These are phyloP conservation scores for Oceanodroma tethys DNA, from an alignment of 2,113 vertebrate species.

Conservation along the genomic window DNA sequence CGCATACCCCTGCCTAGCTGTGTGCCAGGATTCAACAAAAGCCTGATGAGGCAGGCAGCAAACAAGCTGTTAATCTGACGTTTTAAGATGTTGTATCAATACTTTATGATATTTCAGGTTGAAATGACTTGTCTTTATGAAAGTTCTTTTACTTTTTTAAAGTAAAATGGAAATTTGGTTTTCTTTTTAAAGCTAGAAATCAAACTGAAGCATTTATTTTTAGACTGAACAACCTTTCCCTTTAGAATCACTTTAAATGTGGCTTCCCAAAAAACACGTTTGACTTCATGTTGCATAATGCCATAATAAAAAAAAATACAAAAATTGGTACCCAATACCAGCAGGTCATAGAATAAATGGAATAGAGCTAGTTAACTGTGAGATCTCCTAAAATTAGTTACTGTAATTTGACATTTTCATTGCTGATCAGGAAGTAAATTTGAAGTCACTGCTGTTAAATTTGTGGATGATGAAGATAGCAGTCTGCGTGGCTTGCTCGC, in stretches of 20 bases:
- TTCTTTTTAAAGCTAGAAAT: constrained; percentile 38
- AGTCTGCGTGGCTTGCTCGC: not conserved
- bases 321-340: not conserved
- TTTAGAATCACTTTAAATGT: constrained; percentile 19
- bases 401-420: constrained; percentile 51
- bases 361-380: not conserved
- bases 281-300: constrained; percentile 10
- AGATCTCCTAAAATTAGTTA: constrained; percentile 50
- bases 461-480: constrained; percentile 42
- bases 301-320: not conserved
- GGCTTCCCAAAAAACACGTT: constrained; percentile 1
- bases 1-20: not conserved
- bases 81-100: not conserved
- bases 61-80: not conserved
- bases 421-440: constrained; percentile 54
- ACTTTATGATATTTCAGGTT: constrained; percentile 11
- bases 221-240: constrained; percentile 9
- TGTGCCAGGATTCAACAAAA: not conserved
- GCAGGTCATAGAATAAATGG: not conserved
- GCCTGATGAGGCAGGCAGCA: not conserved
- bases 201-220: constrained; percentile 41
- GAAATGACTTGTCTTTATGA: constrained; percentile 1
- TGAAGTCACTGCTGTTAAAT: constrained; percentile 52
- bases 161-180: constrained; percentile 17
- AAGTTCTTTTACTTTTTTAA: constrained; percentile 25